Evolutionary conservation across 2,797 vertebrate species (phyloP).

Genomic region (Sphenopsis melanotis): DNA sequence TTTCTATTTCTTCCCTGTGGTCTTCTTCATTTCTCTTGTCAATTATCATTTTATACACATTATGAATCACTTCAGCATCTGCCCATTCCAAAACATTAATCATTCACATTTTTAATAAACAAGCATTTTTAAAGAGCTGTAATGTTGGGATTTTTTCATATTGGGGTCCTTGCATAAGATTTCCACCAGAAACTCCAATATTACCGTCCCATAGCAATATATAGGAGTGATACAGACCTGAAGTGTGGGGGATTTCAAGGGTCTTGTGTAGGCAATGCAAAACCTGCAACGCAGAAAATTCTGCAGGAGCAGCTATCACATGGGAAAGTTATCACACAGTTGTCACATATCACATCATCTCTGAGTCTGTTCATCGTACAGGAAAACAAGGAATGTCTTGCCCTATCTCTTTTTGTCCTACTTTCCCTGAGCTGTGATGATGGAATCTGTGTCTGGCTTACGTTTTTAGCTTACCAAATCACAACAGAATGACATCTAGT

Average conservation of each 20-base stretch:
- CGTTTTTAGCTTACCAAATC: not conserved
- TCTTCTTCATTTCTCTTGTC: slow-evolving; percentile 33
- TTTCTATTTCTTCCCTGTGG: not conserved
- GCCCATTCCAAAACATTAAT: not conserved
- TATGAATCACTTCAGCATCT: slow-evolving; percentile 1
- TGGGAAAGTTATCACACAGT: not conserved
- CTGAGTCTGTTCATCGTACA: not conserved
- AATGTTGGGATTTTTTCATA: not conserved
- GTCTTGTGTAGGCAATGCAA: not conserved
- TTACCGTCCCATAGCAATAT: not conserved
- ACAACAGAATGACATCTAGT: not conserved
- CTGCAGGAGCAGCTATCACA: not conserved
- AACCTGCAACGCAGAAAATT: not conserved
- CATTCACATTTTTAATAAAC: not conserved
- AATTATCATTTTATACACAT: not conserved
- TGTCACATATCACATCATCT: not conserved
- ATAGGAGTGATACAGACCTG: not conserved
- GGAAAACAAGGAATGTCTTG: not conserved
- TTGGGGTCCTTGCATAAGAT: fast-evolving
- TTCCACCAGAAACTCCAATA: not conserved
- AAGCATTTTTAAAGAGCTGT: not conserved
- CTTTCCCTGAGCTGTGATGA: not conserved
- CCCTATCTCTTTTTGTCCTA: not conserved
- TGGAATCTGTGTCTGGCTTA: not conserved
- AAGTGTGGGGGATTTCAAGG: not conserved